Conservation (phyloP, 2,888 invertebrate genomes). For the Drosophila stalkeri region DNA sequence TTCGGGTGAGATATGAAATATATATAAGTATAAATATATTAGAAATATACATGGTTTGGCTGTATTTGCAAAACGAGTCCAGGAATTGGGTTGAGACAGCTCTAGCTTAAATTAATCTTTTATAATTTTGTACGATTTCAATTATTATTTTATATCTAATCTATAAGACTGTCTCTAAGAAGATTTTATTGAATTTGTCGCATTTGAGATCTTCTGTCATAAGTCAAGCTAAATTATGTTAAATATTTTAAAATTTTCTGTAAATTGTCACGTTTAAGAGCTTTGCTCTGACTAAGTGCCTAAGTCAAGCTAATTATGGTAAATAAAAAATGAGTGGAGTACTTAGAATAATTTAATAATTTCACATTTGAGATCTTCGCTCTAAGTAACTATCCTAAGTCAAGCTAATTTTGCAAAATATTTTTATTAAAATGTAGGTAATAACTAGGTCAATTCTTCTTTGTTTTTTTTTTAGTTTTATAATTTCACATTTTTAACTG, state of each 20-base stretch:
- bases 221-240: slow-evolving; percentile 1
- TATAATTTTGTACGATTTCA: not conserved
- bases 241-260: not conserved
- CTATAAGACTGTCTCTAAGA: not conserved
- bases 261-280: not conserved
- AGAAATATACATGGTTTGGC: not conserved
- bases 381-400: too few relatives aligned
- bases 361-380: too few relatives aligned
- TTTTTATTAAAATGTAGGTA: too few relatives aligned
- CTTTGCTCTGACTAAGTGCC: not conserved
- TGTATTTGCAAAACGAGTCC: slow-evolving; percentile 4
- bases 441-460: too few relatives aligned
- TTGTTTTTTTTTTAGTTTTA: too few relatives aligned
- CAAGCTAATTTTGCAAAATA: too few relatives aligned
- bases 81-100: not conserved
- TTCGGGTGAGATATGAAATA: slow-evolving; percentile 12
- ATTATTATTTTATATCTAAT: not conserved
- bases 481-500: too few relatives aligned
- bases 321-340: too few relatives aligned
- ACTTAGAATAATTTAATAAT: too few relatives aligned
- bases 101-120: not conserved
- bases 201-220: not conserved
- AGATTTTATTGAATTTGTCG: not conserved
- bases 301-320: slow-evolving; percentile 1
- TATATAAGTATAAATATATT: not conserved